A percentile compares a stretch with the other conserved stretches of the same genome.
phyloP scores from a whole-genome alignment of 2,888 invertebrate genomes.

The Pardosa pseudoannulata region DNA sequence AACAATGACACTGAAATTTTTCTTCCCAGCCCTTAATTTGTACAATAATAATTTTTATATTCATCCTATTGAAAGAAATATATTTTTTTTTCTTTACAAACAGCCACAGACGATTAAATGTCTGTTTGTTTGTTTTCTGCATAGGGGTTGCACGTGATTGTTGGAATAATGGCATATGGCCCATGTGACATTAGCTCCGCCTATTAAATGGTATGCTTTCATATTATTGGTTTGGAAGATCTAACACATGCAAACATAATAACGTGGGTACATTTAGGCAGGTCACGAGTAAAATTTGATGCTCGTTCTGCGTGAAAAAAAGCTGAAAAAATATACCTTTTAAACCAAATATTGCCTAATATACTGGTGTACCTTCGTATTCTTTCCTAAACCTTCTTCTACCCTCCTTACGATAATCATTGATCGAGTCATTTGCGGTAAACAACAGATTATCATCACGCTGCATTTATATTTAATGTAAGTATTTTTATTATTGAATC shows the following conservation, averaged over 20 bases:
- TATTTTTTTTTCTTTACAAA: too few species aligned
- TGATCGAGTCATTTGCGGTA: slow-evolving; percentile 64
- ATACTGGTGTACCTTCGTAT: too few species aligned
- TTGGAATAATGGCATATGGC: slow-evolving; percentile 49
- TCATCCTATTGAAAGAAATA: too few species aligned
- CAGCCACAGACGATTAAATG: not conserved
- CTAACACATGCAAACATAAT: slow-evolving; percentile 69
- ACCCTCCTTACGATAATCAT: slow-evolving; percentile 24
- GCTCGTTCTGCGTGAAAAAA: not conserved
- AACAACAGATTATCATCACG: slow-evolving; percentile 50
- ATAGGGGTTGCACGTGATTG: slow-evolving; percentile 21
- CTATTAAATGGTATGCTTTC: slow-evolving; percentile 52
- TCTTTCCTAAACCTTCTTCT: not conserved
- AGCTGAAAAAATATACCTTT: too few species aligned
- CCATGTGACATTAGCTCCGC: slow-evolving; percentile 68
- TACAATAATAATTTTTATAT: too few species aligned
- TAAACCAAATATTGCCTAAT: too few species aligned
- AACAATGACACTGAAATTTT: not conserved
- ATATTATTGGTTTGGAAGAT: slow-evolving; percentile 39
- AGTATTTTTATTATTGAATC: not conserved
- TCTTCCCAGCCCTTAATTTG: too few species aligned
- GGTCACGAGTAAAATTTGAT: slow-evolving; percentile 63
- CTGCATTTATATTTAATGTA: slow-evolving; percentile 54
- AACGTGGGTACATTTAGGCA: slow-evolving; percentile 63
- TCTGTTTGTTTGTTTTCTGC: too few species aligned